Evolutionary conservation across 2,888 invertebrate genomes (phyloP).

Genomic region (Tipula confusa): DNA sequence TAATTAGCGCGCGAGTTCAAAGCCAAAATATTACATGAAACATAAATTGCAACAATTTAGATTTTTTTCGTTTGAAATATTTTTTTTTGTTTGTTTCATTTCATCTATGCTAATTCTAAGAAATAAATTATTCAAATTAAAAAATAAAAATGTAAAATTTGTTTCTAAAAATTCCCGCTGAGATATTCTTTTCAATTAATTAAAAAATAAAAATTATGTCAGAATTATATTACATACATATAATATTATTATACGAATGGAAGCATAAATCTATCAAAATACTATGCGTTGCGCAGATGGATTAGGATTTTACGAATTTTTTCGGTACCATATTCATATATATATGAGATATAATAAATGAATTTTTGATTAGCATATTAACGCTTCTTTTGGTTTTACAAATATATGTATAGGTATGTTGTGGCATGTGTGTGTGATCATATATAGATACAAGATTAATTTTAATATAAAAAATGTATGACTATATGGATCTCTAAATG

Average conservation of each 20-base stretch:
- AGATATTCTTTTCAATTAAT: background rate
- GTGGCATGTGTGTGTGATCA: background rate
- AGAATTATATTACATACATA: background rate
- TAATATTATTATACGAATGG: background rate
- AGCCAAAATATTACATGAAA: conserved; percentile 9
- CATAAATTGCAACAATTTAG: background rate
- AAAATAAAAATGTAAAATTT: too few species aligned
- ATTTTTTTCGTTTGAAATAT: too few species aligned
- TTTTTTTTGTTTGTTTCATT: background rate
- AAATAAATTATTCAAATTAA: background rate
- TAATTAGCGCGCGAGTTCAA: conserved; percentile 1
- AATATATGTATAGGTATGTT: background rate
- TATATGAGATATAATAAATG: background rate
- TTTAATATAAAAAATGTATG: background rate
- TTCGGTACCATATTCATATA: too few species aligned
- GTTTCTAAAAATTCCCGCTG: background rate
- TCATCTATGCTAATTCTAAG: conserved; percentile 20
- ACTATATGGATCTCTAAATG: background rate
- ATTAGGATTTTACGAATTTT: background rate
- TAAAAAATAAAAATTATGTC: background rate
- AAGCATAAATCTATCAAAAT: conserved; percentile 20
- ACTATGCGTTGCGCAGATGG: background rate
- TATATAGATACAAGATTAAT: background rate
- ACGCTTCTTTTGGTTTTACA: background rate
- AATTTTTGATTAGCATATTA: conserved; percentile 3